Conservation (phyloP, 2,113 vertebrate species). For the Pteronura brasiliensis region DNA sequence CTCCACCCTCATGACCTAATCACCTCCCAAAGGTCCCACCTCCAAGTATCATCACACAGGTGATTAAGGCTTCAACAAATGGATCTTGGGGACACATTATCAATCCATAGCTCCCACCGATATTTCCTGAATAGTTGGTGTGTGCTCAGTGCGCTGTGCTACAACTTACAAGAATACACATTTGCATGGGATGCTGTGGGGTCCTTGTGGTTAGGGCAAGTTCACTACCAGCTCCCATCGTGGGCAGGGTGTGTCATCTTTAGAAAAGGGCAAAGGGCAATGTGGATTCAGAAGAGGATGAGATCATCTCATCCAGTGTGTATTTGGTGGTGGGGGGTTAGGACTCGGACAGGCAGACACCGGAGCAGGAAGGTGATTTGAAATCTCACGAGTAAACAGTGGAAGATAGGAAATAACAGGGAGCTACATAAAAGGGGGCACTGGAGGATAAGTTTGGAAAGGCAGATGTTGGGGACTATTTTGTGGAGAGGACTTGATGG, state of each 20-base stretch:
- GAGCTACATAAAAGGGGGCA: accelerated
- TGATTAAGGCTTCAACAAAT: not conserved
- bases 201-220: not conserved
- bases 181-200: not conserved
- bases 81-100: not conserved
- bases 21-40: not conserved
- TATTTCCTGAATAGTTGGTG: not conserved
- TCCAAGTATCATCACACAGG: not conserved
- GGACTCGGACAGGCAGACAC: not conserved
- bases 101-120: not conserved
- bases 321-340: not conserved
- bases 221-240: not conserved
- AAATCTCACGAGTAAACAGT: not conserved
- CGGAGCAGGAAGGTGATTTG: not conserved
- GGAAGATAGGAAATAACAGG: not conserved
- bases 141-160: not conserved
- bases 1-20: not conserved
- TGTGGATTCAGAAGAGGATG: no score
- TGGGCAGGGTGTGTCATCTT: not conserved
- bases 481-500: not conserved
- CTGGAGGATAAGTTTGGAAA: not conserved
- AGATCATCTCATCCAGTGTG: no score
- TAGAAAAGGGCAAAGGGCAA: not conserved
- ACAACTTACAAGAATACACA: not conserved
- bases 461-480: not conserved